Evolutionary conservation across 2,797 vertebrate species (phyloP).

Genomic region (Oreonectes daqikongensis): DNA sequence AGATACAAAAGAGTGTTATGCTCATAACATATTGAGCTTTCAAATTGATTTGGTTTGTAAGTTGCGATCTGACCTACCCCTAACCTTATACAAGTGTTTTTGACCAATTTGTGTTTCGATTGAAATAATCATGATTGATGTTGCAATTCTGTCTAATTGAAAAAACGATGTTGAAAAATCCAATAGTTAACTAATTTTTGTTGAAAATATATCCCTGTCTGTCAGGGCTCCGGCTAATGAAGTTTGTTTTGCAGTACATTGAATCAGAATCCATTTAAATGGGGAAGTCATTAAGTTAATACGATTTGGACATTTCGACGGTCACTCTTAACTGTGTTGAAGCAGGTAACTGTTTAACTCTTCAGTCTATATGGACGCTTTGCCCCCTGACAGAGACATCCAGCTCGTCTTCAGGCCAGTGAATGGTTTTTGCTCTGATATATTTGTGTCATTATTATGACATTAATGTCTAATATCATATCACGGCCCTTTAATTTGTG

Average conservation of each 20-base stretch:
- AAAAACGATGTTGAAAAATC: conserved; percentile 50
- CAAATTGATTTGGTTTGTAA: conserved; percentile 36
- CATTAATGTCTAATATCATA: conserved; percentile 7
- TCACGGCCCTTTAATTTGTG: conserved; percentile 8
- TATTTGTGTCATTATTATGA: not conserved
- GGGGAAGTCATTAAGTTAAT: conserved; percentile 77
- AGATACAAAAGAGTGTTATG: conserved; percentile 26
- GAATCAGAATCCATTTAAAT: conserved; percentile 76
- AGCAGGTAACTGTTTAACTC: conserved; percentile 61
- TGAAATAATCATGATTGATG: conserved; percentile 39
- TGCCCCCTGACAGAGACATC: conserved; percentile 28
- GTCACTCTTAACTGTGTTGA: conserved; percentile 64
- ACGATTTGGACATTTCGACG: conserved; percentile 67
- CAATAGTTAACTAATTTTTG: conserved; percentile 59
- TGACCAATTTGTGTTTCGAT: conserved; percentile 38
- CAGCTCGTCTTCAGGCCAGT: not conserved
- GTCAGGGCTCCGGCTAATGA: conserved; percentile 70
- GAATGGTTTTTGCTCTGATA: not conserved
- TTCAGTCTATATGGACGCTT: conserved; percentile 34
- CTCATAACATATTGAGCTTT: too few species aligned
- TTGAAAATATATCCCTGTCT: conserved; percentile 67
- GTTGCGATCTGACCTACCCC: not conserved
- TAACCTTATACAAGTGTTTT: not conserved
- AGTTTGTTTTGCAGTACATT: conserved; percentile 73
- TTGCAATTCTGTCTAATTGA: conserved; percentile 45